Conservation (phyloP, 1,140 invertebrate species). For the Centruroides sculpturatus region DNA sequence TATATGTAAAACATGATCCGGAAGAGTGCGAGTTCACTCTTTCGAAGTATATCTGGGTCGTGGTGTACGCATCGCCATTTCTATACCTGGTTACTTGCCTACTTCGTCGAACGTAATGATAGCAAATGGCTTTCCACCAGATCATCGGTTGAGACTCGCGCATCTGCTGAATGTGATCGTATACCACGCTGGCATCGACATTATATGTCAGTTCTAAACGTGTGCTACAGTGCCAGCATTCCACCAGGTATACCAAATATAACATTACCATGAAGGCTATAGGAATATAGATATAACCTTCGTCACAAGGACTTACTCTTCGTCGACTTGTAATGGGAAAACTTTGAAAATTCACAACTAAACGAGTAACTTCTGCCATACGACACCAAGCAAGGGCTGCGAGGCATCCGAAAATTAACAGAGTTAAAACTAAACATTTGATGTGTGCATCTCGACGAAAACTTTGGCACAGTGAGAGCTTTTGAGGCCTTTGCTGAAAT, state of each 20-base stretch:
- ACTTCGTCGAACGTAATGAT: slow-evolving; percentile 66
- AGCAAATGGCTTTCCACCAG: slow-evolving; percentile 80
- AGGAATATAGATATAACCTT: slow-evolving; percentile 70
- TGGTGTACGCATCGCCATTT: slow-evolving; percentile 40
- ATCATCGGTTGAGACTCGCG: slow-evolving; percentile 56
- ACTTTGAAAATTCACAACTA: slow-evolving; percentile 25
- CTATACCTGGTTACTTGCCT: slow-evolving; percentile 52
- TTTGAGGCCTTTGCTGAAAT: background rate
- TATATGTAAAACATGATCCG: slow-evolving; percentile 53
- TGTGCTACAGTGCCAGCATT: slow-evolving; percentile 59
- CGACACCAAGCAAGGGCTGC: slow-evolving; percentile 63
- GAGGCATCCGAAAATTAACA: slow-evolving; percentile 57
- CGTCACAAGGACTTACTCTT: slow-evolving; percentile 47
- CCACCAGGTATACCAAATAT: slow-evolving; percentile 68
- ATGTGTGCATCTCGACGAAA: slow-evolving; percentile 36
- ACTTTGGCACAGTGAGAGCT: background rate
- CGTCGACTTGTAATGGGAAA: slow-evolving; percentile 24
- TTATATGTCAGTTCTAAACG: slow-evolving; percentile 47
- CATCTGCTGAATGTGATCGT: slow-evolving; percentile 52
- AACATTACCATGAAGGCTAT: slow-evolving; percentile 63
- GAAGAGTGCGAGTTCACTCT: slow-evolving; percentile 64
- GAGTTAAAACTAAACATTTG: slow-evolving; percentile 61
- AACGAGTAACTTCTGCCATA: slow-evolving; percentile 50
- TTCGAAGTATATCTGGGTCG: slow-evolving; percentile 55
- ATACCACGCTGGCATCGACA: slow-evolving; percentile 36